phyloP scores from a whole-genome alignment of 35 echinoderm and acorn worm genomes.

The Anneissia japonica region DNA sequence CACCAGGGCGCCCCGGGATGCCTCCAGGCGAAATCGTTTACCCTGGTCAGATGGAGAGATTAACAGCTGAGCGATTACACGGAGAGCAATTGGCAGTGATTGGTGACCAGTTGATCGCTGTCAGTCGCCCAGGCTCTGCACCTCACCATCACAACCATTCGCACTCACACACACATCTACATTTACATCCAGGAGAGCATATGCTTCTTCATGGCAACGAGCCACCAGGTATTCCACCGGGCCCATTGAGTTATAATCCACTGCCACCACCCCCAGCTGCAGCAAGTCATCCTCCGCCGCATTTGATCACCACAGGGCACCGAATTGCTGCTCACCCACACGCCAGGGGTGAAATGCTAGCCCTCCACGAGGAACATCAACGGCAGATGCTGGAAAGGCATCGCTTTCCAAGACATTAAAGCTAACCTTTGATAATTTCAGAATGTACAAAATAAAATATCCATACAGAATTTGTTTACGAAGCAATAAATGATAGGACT shows the following conservation, averaged over 20 bases:
- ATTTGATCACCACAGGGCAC: background rate
- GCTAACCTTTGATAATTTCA: too few relatives aligned
- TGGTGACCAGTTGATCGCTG: conserved; percentile 33
- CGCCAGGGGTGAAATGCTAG: background rate
- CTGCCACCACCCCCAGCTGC: background rate
- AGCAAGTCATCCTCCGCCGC: background rate
- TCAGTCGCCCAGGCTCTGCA: conserved; percentile 13
- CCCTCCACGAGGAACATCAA: background rate
- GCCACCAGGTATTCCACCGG: background rate
- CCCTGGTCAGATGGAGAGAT: conserved; percentile 44
- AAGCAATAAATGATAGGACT: too few relatives aligned
- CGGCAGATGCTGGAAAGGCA: background rate
- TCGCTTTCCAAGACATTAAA: background rate
- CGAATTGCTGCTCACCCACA: background rate
- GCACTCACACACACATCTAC: conserved; percentile 95
- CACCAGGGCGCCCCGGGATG: conserved; percentile 16
- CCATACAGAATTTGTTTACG: too few relatives aligned
- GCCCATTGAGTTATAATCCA: background rate
- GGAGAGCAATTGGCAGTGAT: conserved; percentile 68
- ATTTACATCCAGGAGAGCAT: conserved; percentile 92
- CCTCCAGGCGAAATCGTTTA: conserved; percentile 18
- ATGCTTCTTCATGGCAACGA: conserved; percentile 13
- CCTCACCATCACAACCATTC: conserved; percentile 95
- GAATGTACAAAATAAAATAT: too few relatives aligned
- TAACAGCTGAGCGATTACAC: conserved; percentile 74